A percentile compares a stretch with the other conserved stretches of the same genome.
These are phyloP conservation scores for Andinoacara biseriatus DNA, from an alignment of 2,113 vertebrate species.

Conservation along the genomic window DNA sequence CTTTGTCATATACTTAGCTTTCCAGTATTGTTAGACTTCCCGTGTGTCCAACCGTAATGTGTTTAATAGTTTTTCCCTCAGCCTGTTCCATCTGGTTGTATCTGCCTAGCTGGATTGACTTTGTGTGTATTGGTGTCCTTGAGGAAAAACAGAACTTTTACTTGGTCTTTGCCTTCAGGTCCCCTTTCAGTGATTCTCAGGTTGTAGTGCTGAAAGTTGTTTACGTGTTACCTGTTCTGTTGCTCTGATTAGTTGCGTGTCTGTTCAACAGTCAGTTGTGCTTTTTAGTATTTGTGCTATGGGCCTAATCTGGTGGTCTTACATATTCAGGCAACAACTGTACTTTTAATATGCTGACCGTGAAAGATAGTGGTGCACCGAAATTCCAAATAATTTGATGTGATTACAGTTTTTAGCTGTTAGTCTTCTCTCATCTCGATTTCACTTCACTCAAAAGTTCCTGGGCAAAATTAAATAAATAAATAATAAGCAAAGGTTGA, in stretches of 20 bases:
- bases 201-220: background rate
- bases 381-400: background rate
- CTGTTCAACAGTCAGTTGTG: background rate
- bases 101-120: background rate
- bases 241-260: too few relatives aligned
- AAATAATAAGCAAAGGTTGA: background rate
- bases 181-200: background rate
- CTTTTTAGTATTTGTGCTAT: background rate
- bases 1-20: background rate
- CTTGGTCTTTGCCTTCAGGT: background rate
- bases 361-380: background rate
- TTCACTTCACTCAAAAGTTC: background rate
- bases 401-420: background rate
- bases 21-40: background rate
- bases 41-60: background rate
- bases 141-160: background rate
- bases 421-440: background rate
- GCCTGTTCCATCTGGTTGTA: background rate
- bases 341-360: background rate
- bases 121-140: background rate
- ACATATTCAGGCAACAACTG: background rate
- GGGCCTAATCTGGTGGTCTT: background rate
- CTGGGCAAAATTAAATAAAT: background rate
- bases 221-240: background rate
- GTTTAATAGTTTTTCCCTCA: background rate